Evolutionary conservation across 2,888 invertebrate species (phyloP), one percentile per base, ranked within the genome.

Genomic region (Troglohyphantes excavatus): DNA sequence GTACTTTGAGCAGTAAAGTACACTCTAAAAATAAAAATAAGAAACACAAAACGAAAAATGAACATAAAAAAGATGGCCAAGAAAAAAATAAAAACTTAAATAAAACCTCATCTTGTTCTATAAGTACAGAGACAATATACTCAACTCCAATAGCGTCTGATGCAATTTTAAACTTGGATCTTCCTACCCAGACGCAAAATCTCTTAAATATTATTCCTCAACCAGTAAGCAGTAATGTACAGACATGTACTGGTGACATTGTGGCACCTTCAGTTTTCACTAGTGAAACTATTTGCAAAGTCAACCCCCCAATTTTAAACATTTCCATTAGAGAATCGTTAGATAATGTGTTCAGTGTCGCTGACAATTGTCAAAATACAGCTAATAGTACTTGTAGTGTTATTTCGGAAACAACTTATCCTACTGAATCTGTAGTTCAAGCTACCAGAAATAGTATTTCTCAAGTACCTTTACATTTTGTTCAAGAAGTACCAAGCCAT

Each of bases 381-480:
- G 85, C 90, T 33, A 61, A 90, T 17, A 67, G 72, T 65, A 86
- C 90, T 11, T 90, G 83, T 67, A 59, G 75, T 39, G 87, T 90
- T 39, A 87, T 81, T 7, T 91, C 90, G 73, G 90, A 91, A 2
- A 90, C 90, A 43, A 53, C 86, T 1, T 89, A 91, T 63, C 46
- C 91, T 27, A 23, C 90, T 23, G 91, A 90, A 67, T 67, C 91
- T 59, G 90, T 90, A 39, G 67, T 90, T 39, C 43, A 90, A 59
- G 65, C 91, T 19, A 89, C 88, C 7, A 76, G 83, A 46, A 85
- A 88, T 23, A 89, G 87, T 26, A 59, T 88, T 19, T 61, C 89
- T 13, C 91, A 90, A 79, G 88, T 84, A 43, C 90, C 91, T 68
- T 61, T 90, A 43, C 89, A 89, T 84, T 90, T 85, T 63, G 84